Percentiles rank a stretch among this genome's conserved stretches.
Conservation (phyloP, 2,888 invertebrate species). For the Pristionchus japonicus region DNA sequence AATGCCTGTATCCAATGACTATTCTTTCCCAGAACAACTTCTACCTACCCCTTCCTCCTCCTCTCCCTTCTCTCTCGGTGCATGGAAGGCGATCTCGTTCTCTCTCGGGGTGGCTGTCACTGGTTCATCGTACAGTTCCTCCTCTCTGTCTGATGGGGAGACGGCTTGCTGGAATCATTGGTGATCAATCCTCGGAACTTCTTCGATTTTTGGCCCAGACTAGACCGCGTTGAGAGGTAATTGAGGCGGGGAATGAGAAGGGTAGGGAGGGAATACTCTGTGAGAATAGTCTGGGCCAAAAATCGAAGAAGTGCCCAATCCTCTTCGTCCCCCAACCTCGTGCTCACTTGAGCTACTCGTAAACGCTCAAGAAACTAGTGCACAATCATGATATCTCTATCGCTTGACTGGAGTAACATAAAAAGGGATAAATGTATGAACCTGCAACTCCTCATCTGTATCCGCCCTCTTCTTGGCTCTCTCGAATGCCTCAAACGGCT, state of each 20-base stretch:
- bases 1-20: not conserved
- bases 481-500: not conserved
- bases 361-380: not conserved
- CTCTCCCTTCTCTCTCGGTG: not conserved
- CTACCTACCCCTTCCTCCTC: not conserved
- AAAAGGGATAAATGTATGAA: too few species aligned
- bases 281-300: too few species aligned
- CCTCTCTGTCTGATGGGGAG: not conserved
- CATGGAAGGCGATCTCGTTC: constrained; percentile 8
- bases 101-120: not conserved
- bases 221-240: too few species aligned
- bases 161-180: not conserved
- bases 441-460: not conserved
- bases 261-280: too few species aligned
- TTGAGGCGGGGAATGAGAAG: too few species aligned
- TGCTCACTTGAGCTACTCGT: too few species aligned
- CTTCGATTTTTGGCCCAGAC: too few species aligned
- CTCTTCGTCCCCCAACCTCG: too few species aligned
- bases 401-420: too few species aligned
- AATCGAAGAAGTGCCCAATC: too few species aligned
- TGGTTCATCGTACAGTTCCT: not conserved
- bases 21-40: too few species aligned
- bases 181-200: not conserved
- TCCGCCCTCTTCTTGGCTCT: not conserved
- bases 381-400: too few species aligned